These are phyloP conservation scores for Trachops cirrhosus DNA, from an alignment of 2,797 vertebrate genomes.

Conservation along the genomic window DNA sequence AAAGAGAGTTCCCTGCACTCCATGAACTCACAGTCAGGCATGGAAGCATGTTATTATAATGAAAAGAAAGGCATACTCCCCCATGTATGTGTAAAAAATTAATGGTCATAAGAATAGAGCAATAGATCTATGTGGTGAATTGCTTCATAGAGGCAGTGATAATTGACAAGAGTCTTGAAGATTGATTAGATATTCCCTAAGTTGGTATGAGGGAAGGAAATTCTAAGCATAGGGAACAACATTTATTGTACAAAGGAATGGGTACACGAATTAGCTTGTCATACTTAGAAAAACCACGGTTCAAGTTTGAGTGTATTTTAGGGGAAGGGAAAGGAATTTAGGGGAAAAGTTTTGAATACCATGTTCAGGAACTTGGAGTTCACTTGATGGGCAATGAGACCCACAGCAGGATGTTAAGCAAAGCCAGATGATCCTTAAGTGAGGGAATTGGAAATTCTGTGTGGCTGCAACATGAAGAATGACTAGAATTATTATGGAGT, in stretches of 20 bases:
- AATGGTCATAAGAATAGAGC: not conserved
- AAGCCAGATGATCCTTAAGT: not conserved
- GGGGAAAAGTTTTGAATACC: not conserved
- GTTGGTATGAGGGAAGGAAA: not conserved
- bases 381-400: not conserved
- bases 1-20: not conserved
- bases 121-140: not conserved
- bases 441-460: not conserved
- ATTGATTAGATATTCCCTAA: not conserved
- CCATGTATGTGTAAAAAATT: not conserved
- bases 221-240: not conserved
- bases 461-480: not conserved
- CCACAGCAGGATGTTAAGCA: not conserved
- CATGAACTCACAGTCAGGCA: not conserved
- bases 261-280: not conserved
- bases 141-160: not conserved
- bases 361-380: not conserved
- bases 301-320: not conserved
- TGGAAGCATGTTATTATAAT: not conserved
- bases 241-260: not conserved
- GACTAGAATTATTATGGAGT: not conserved
- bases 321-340: not conserved
- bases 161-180: not conserved
- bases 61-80: not conserved
- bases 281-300: not conserved